These are phyloP conservation scores for Caenorhabditis latens DNA, from an alignment of 1,140 invertebrate species.

Conservation along the genomic window DNA sequence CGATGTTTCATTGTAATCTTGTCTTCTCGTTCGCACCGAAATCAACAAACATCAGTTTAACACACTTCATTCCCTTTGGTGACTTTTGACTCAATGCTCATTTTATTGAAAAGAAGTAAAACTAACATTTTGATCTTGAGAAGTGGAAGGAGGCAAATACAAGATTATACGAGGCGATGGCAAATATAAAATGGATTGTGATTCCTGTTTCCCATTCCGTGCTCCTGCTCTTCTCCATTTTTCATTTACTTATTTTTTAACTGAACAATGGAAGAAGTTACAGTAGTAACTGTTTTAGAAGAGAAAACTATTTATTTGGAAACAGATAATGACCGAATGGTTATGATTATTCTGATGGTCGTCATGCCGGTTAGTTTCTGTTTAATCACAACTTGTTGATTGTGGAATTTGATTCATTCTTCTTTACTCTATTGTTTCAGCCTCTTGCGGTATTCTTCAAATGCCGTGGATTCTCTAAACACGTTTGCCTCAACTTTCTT, in stretches of 20 bases:
- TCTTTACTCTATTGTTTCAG: not conserved
- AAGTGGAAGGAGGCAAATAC: slow-evolving; percentile 1
- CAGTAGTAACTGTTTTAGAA: not conserved
- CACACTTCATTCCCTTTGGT: not conserved
- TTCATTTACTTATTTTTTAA: not conserved
- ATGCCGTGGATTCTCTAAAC: slow-evolving; percentile 6
- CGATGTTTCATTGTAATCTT: not conserved
- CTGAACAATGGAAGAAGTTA: not conserved
- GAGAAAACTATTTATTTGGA: not conserved
- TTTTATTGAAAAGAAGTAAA: not conserved
- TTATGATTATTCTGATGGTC: slow-evolving; percentile 19
- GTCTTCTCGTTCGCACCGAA: not conserved
- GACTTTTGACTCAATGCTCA: not conserved
- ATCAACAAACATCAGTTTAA: not conserved
- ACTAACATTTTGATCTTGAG: slow-evolving; percentile 21
- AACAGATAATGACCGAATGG: slow-evolving; percentile 7
- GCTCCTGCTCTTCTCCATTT: not conserved
- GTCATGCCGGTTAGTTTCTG: not conserved
- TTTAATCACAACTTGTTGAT: not conserved
- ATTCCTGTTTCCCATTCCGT: not conserved
- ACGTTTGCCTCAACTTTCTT: not conserved
- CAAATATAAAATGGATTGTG: slow-evolving; percentile 2
- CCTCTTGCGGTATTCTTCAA: slow-evolving; percentile 17
- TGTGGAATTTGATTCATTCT: not conserved
- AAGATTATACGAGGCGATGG: not conserved